phyloP scores from a whole-genome alignment of 2,113 vertebrate genomes.

The Telmatochromis sp. region DNA sequence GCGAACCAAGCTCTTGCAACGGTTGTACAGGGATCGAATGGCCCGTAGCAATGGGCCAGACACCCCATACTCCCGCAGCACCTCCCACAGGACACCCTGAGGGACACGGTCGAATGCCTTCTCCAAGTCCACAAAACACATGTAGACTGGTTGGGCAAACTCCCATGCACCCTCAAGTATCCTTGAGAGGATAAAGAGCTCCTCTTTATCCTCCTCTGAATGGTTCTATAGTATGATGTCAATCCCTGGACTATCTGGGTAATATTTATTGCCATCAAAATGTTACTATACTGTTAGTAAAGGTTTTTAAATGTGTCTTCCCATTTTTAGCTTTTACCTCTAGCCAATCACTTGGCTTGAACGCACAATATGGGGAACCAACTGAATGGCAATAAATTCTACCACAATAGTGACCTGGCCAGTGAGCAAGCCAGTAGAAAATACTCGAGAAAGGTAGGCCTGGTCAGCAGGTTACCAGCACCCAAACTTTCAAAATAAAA shows the following conservation, averaged over 20 bases:
- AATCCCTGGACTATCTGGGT: neutral
- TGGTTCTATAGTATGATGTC: neutral
- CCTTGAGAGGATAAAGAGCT: neutral
- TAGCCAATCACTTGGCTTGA: neutral
- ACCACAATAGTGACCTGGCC: neutral
- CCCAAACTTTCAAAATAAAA: neutral
- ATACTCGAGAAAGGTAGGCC: rapidly evolving
- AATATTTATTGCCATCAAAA: neutral
- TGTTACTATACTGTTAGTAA: neutral
- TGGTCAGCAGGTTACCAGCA: neutral
- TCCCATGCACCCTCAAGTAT: neutral
- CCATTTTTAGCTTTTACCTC: neutral
- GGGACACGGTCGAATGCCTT: neutral
- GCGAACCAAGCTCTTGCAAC: neutral
- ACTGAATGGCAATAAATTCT: neutral
- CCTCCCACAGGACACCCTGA: rapidly evolving
- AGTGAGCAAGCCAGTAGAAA: neutral
- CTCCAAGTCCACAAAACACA: neutral
- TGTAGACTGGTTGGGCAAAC: neutral
- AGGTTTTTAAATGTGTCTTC: neutral
- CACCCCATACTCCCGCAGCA: rapidly evolving
- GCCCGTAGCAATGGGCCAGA: neutral
- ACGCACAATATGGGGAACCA: neutral
- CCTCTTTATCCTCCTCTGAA: rapidly evolving
- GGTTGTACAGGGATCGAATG: rapidly evolving